Conservation (phyloP, 2,888 invertebrate species). For the Chirona hameri region DNA sequence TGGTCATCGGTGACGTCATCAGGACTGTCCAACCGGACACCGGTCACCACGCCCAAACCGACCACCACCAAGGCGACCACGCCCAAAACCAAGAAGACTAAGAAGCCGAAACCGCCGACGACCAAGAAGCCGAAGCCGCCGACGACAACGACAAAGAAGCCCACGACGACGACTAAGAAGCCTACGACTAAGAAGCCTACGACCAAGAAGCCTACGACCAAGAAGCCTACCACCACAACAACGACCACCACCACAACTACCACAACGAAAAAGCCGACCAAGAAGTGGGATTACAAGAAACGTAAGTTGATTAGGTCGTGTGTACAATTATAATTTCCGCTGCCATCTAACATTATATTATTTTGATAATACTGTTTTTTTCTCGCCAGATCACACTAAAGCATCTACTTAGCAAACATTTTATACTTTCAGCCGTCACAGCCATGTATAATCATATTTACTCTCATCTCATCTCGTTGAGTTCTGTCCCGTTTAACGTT, state of each 20-base stretch:
- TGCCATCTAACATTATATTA: no score
- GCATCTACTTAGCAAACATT: no score
- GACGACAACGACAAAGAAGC: slow-evolving; percentile 33
- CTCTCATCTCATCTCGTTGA: no score
- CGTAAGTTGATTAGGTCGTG: slow-evolving; percentile 40
- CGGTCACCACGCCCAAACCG: slow-evolving; percentile 23
- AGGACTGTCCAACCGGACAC: neutral
- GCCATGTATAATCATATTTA: no score
- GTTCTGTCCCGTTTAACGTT: no score
- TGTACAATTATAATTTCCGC: no score
- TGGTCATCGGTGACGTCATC: slow-evolving; percentile 25
- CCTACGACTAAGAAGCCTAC: slow-evolving; percentile 28
- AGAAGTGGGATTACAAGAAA: slow-evolving; percentile 41
- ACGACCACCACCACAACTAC: slow-evolving; percentile 33
- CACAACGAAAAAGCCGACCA: slow-evolving; percentile 33
- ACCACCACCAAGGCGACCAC: slow-evolving; percentile 29
- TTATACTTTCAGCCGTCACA: no score
- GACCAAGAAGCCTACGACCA: no score
- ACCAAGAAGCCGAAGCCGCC: slow-evolving; percentile 31
- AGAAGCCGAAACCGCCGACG: slow-evolving; percentile 5
- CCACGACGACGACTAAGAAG: slow-evolving; percentile 33
- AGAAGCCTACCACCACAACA: slow-evolving; percentile 32
- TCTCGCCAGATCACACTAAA: no score
- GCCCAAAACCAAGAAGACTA: slow-evolving; percentile 1
- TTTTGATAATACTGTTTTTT: no score